Evolutionary conservation across 2,888 invertebrate genomes (phyloP), one percentile per base, ranked within the genome.

Genomic region (Aleiodes alternator): DNA sequence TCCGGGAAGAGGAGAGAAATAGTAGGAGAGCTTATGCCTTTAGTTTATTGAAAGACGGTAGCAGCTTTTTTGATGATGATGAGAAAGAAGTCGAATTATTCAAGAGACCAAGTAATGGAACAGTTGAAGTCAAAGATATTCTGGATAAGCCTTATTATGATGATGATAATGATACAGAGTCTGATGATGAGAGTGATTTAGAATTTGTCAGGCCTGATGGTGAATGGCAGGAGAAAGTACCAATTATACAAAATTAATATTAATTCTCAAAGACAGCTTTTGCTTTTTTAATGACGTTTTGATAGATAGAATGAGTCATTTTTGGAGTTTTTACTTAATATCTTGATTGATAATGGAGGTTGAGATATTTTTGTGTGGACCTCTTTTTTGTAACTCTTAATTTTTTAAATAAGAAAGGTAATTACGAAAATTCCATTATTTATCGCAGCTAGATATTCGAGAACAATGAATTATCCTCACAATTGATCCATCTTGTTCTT

Each of bases 121-220:
- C 51, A 73, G 56, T 56, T 23, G n/a, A 43, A 8, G 31, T 38
- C 7, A 76, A 78, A 23, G 57, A 76, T 23, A 77, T 78, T 5
- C 64, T 79, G 56, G 73, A 79, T 29, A 77, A 81, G 83, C 95
- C 95, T 0, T 95, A 95, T 86, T 95, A 92, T 82, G 80, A 85
- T 68, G 95, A 95, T 80, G 94, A 94, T 38, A 94, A 94, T 51
- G 72, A 64, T 71, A 91, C 92, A 0, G 91, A 91, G 0, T 91
- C 92, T 0, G 92, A 92, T 69, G 93, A 88, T 1, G 93, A 87
- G 8, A 93, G 93, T 71, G 93, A 93, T 74, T 90, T 93, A 8
- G 92, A 93, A 5, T 89, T 93, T 55, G 90, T 92, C 8, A 87
- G 90, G 53, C 90, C 91, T 4, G 84, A 84, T 59, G 80, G 79